Evolutionary conservation across 2,797 vertebrate genomes (phyloP).

Genomic region (Antennarius maculatus): DNA sequence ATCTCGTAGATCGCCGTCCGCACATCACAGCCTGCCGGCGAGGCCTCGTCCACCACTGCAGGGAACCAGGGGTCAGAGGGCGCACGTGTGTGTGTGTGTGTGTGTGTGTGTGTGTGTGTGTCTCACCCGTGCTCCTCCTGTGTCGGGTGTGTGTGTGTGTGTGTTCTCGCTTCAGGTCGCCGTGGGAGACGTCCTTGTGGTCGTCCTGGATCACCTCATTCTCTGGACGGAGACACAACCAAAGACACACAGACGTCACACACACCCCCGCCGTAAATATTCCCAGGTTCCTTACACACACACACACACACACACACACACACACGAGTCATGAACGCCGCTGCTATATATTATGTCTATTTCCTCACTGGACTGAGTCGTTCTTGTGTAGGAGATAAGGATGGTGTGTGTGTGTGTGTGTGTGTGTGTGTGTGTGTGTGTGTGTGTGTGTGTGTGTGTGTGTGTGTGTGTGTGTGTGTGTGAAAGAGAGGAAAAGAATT

Average conservation of each 20-base stretch:
- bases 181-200: conserved; percentile 82
- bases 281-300: conserved; percentile 7
- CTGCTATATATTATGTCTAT: neutral
- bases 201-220: conserved; percentile 86
- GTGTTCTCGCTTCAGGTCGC: conserved; percentile 82
- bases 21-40: conserved; percentile 91
- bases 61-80: neutral
- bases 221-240: conserved; percentile 66
- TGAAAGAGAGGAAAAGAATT: conserved; percentile 14
- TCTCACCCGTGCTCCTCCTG: conserved; percentile 91
- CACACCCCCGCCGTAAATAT: conserved; percentile 6
- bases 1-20: conserved; percentile 95
- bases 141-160: conserved; percentile 85
- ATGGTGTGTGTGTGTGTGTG: too few relatives aligned
- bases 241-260: conserved; percentile 23
- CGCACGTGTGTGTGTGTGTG: conserved; percentile 13
- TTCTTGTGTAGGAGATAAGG: neutral
- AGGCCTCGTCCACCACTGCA: conserved; percentile 88
- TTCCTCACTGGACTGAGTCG: neutral
- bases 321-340: neutral
- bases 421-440: too few relatives aligned
- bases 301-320: neutral
- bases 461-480: conserved; percentile 1
- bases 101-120: conserved; percentile 18
- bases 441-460: conserved; percentile 6